phyloP scores from a whole-genome alignment of 2,113 vertebrate genomes.

The Isichthys henryi region DNA sequence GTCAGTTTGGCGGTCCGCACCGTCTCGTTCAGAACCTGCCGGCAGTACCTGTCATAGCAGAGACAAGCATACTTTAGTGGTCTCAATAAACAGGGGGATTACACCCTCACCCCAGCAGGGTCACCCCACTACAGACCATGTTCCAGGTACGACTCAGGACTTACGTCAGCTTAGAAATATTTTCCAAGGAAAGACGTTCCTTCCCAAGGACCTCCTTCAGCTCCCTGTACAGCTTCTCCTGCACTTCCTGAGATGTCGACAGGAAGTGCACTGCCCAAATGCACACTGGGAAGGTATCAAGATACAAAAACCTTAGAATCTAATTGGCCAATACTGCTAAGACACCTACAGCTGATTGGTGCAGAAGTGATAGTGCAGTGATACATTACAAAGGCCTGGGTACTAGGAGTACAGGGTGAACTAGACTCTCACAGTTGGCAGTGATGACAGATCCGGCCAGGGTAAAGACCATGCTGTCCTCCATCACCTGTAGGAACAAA shows the following conservation, averaged over 20 bases:
- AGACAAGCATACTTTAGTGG: not conserved
- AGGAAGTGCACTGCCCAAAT: slow-evolving; percentile 92
- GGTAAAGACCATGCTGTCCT: slow-evolving; percentile 94
- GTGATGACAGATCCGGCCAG: slow-evolving; percentile 82
- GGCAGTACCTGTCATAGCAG: slow-evolving; percentile 71
- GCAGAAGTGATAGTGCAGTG: not conserved
- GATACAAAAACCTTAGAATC: not conserved
- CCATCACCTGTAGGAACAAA: slow-evolving; percentile 67
- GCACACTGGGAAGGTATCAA: slow-evolving; percentile 68
- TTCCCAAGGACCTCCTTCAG: slow-evolving; percentile 74
- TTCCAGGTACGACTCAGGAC: slow-evolving; percentile 15
- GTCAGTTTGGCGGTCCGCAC: slow-evolving; percentile 86
- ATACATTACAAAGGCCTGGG: not conserved
- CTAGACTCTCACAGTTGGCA: slow-evolving; percentile 78
- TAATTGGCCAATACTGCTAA: not conserved
- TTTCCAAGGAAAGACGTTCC: slow-evolving; percentile 71
- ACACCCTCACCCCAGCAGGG: not conserved
- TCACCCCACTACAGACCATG: not conserved
- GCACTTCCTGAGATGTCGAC: slow-evolving; percentile 75
- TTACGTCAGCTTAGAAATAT: slow-evolving; percentile 84
- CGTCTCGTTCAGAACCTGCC: slow-evolving; percentile 84
- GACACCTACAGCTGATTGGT: not conserved
- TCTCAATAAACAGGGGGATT: not conserved
- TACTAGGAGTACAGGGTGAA: not conserved
- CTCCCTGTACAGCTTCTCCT: slow-evolving; percentile 79